Evolutionary conservation across 2,113 vertebrate genomes (phyloP).

Genomic region (Labrus mixtus): DNA sequence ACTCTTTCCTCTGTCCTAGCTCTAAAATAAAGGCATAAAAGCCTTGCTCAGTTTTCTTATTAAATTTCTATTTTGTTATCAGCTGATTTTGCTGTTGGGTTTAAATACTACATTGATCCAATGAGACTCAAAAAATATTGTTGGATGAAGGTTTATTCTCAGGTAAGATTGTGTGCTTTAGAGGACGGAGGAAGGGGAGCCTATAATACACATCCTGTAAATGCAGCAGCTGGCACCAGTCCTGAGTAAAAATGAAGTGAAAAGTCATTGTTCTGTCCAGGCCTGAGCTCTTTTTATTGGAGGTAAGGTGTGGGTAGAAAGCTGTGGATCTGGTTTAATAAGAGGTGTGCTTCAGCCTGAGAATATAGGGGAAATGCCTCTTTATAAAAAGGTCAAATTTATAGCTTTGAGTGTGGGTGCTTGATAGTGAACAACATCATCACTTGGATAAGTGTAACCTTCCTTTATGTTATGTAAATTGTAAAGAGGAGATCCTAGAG

Average conservation of each 20-base stretch:
- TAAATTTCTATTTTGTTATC: too few species aligned
- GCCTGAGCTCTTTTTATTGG: conserved; percentile 63
- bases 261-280: conserved; percentile 43
- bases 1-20: too few species aligned
- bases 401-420: conserved; percentile 23
- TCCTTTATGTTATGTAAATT: conserved; percentile 6
- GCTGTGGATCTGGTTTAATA: conserved; percentile 58
- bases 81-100: too few species aligned
- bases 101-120: too few species aligned
- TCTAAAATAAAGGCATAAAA: too few species aligned
- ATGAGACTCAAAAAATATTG: too few species aligned
- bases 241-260: conserved; percentile 36
- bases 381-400: conserved; percentile 65
- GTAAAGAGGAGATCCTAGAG: neutral
- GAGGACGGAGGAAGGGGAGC: neutral
- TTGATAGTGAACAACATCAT: neutral
- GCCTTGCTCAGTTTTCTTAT: too few species aligned
- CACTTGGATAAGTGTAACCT: neutral
- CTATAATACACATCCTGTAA: conserved; percentile 16
- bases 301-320: conserved; percentile 23
- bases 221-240: conserved; percentile 52
- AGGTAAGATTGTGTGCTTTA: neutral
- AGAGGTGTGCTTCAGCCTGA: conserved; percentile 36
- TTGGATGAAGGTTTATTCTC: too few species aligned
- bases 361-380: conserved; percentile 58